Base-by-base conservation (phyloP, 2,888 invertebrate genomes). In the Meiosimyza platycephala region DNA sequence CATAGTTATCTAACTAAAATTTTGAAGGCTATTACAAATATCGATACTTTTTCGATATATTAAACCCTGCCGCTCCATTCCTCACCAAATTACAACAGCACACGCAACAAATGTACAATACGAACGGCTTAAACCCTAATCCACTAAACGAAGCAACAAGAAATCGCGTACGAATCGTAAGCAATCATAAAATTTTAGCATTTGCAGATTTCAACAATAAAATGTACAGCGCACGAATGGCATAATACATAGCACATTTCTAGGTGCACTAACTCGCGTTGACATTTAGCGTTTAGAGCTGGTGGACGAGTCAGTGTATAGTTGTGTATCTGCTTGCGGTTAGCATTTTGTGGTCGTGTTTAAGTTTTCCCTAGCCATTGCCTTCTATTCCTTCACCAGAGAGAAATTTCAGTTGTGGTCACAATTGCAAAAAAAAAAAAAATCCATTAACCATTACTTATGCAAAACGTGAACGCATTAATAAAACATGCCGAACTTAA, bases 391-490 rank as follows among this genome's bases (percentile, higher is more conserved):
- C 51, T 50, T 18, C 40, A 47, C 16, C n/a, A 62, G 63, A 16
- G 5, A 40, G 47, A 40, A 40, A 40, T 40, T 40, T 47, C 33
- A 47, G 13, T 47, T 40, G 40, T 63, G 59, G 28, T 28, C 15
- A 28, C 15, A 50, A 28, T 16, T 33, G 66, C 54, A 66, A 47
- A 57, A 57, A 57, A n/a, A 52, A 28, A 28, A 28, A 28, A 28
- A 28, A 60, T 15, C 12, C 28, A 51, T 59, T 60, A 50, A 16
- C 47, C 78, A 83, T 83, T 83, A 77, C 74, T 79, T 80, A 82
- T 83, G 81, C 82, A 80, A 81, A 83, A 78, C 78, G 79, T 82
- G 81, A 80, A 78, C 77, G 80, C 82, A 83, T 83, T 80, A 82
- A 83, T 82, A 82, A 83, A 78, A 80, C 81, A 82, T 82, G 82